Conservation (phyloP, 2,797 vertebrate species). For the Phataginus tetradactyla region DNA sequence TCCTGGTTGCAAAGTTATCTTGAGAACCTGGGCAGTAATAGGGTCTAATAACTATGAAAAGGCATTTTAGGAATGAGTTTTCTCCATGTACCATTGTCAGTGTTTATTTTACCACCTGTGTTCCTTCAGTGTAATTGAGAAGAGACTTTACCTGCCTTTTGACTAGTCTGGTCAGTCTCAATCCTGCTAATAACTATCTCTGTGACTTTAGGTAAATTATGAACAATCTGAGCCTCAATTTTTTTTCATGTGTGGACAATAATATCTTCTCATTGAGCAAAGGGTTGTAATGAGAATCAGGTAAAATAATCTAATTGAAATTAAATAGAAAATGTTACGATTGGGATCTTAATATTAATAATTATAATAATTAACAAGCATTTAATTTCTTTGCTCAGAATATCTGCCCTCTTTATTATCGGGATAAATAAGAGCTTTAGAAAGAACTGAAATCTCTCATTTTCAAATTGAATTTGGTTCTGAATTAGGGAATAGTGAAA, state of each 20-base stretch:
- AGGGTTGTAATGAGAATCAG: background rate
- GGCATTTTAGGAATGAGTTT: background rate
- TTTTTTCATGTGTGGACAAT: background rate
- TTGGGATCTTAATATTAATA: background rate
- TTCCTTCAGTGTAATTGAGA: background rate
- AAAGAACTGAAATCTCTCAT: background rate
- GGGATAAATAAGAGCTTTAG: background rate
- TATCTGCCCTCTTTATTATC: background rate
- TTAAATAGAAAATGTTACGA: background rate
- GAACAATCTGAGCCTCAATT: background rate
- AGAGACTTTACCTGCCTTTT: background rate
- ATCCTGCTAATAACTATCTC: background rate
- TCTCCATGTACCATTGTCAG: background rate
- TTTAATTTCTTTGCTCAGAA: background rate
- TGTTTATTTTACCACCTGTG: background rate
- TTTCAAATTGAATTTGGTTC: background rate
- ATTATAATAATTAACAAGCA: background rate
- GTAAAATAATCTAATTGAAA: background rate
- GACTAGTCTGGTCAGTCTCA: background rate
- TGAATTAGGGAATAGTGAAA: background rate
- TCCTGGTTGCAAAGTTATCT: background rate
- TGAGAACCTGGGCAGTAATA: background rate
- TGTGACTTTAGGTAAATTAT: background rate
- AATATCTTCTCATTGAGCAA: background rate
- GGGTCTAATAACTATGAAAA: background rate